A percentile compares a stretch with the other conserved stretches of the same genome.
These are phyloP conservation scores for Bombus breviceps DNA, from an alignment of 1,140 invertebrate species.

Conservation along the genomic window DNA sequence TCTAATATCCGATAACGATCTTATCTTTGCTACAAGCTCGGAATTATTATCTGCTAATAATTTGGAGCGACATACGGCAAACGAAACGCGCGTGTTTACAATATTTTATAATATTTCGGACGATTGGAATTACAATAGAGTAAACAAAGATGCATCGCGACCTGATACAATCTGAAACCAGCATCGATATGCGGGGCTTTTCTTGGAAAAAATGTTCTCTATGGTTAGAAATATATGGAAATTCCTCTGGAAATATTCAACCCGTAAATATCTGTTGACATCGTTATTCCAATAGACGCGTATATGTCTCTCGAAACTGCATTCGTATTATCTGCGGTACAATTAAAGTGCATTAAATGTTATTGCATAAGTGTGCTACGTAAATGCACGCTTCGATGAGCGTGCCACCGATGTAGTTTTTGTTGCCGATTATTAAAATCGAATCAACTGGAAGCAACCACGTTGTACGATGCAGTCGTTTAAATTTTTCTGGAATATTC, in stretches of 20 bases:
- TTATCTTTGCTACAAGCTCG: no score
- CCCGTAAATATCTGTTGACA: neutral
- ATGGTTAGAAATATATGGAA: neutral
- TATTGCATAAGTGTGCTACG: neutral
- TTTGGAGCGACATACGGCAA: no score
- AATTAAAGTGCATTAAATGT: slow-evolving; percentile 13
- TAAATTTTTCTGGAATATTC: neutral
- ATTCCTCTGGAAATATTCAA: neutral
- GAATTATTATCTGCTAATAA: no score
- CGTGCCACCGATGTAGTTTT: no score
- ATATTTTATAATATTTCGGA: no score
- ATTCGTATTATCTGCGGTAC: neutral
- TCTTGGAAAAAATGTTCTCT: neutral
- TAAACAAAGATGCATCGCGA: neutral
- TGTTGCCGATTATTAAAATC: neutral
- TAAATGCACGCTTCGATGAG: neutral
- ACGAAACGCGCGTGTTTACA: no score
- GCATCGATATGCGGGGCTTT: neutral
- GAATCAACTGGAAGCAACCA: neutral
- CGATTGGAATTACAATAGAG: neutral
- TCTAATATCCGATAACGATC: no score
- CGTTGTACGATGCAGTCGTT: neutral
- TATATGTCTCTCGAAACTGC: neutral
- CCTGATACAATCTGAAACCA: no score
- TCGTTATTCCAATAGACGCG: neutral